Evolutionary conservation across 2,888 invertebrate genomes (phyloP).

Genomic region (Auanema sp.): DNA sequence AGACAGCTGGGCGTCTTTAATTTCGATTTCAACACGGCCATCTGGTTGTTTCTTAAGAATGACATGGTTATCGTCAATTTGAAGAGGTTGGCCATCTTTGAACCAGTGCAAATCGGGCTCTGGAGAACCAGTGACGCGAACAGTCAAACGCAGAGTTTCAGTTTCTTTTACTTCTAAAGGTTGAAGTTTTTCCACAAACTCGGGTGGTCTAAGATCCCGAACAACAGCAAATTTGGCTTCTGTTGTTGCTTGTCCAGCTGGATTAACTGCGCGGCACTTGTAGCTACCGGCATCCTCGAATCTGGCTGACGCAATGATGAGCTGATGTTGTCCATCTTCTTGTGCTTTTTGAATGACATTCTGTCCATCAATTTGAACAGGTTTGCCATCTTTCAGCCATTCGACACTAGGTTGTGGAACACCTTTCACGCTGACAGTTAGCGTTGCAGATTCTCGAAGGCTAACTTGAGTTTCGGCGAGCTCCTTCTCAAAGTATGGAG

Average conservation of each 20-base stretch:
- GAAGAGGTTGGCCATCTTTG: constrained; percentile 72
- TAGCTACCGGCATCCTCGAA: constrained; percentile 87
- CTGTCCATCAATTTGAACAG: constrained; percentile 74
- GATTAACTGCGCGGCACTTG: constrained; percentile 89
- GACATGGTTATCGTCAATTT: constrained; percentile 68
- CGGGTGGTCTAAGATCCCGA: constrained; percentile 70
- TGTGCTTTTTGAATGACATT: constrained; percentile 75
- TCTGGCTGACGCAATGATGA: constrained; percentile 65
- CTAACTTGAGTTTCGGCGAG: constrained; percentile 31
- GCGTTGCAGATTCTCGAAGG: constrained; percentile 21
- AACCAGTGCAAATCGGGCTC: constrained; percentile 85
- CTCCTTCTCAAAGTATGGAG: constrained; percentile 36
- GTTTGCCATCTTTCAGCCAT: constrained; percentile 95
- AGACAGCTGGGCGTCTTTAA: constrained; percentile 36
- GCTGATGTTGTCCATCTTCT: constrained; percentile 73
- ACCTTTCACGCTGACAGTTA: constrained; percentile 78
- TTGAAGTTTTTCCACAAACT: constrained; percentile 76
- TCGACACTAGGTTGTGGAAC: constrained; percentile 89
- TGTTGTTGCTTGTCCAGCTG: constrained; percentile 83
- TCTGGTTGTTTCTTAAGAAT: constrained; percentile 67
- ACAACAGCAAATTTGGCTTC: constrained; percentile 53
- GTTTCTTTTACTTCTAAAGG: constrained; percentile 80
- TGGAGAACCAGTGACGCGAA: constrained; percentile 35
- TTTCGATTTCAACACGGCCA: constrained; percentile 67
- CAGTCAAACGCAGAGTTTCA: constrained; percentile 29